Percentiles rank a stretch among this genome's conserved stretches.
Evolutionary conservation across 2,888 invertebrate species (phyloP).

Genomic region (Ceramica pisi): DNA sequence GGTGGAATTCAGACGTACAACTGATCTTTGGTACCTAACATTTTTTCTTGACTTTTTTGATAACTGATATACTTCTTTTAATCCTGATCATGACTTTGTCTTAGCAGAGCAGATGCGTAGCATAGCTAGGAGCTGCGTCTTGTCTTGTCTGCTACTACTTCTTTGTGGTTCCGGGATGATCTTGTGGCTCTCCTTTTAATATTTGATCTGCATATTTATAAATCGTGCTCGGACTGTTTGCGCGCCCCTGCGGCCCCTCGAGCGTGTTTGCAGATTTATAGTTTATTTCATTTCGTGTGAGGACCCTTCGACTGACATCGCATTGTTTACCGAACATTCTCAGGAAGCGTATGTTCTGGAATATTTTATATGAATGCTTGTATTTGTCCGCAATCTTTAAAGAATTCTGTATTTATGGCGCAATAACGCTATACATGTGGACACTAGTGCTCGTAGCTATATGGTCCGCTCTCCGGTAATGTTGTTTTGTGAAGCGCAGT

Average conservation of each 20-base stretch:
- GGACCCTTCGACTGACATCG: slow-evolving; percentile 58
- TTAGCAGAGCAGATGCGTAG: too few relatives aligned
- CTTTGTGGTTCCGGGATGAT: slow-evolving; percentile 75
- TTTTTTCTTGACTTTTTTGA: background rate
- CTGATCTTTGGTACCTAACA: background rate
- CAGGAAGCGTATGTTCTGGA: slow-evolving; percentile 54
- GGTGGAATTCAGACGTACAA: background rate
- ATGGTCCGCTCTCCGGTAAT: slow-evolving; percentile 13
- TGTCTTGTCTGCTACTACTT: slow-evolving; percentile 52
- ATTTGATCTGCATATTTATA: slow-evolving; percentile 88
- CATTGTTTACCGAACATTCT: slow-evolving; percentile 60
- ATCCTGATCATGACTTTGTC: background rate
- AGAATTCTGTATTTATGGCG: slow-evolving; percentile 61
- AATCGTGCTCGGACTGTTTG: slow-evolving; percentile 77
- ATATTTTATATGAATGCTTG: slow-evolving; percentile 58
- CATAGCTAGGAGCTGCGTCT: too few relatives aligned
- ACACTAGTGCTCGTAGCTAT: slow-evolving; percentile 15
- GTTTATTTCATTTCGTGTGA: slow-evolving; percentile 78
- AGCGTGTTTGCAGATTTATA: slow-evolving; percentile 80
- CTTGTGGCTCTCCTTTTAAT: slow-evolving; percentile 85
- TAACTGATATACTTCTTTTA: too few relatives aligned
- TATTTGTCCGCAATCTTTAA: slow-evolving; percentile 53
- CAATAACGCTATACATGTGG: slow-evolving; percentile 57
- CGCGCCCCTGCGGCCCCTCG: slow-evolving; percentile 66
- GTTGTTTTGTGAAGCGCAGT: slow-evolving; percentile 26